A percentile compares a stretch with the other conserved stretches of the same genome.
Evolutionary conservation across 2,113 vertebrate species (phyloP).

Genomic region (Pipra filicauda): DNA sequence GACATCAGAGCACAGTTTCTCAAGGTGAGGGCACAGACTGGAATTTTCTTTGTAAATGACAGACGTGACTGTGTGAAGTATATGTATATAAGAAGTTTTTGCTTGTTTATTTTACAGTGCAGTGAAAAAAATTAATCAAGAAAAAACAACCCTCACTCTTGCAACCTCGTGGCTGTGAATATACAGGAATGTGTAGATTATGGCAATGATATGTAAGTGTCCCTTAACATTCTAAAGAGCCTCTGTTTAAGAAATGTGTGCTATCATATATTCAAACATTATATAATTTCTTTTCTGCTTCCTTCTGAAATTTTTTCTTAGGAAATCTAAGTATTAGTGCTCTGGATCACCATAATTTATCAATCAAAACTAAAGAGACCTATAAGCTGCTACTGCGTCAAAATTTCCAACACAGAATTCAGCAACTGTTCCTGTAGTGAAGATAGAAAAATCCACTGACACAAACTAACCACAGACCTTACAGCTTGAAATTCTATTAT

Average conservation of each 20-base stretch:
- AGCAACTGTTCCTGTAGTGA: not conserved
- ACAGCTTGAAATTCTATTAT: not conserved
- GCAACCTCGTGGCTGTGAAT: not conserved
- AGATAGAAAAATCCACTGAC: not conserved
- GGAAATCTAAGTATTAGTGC: not conserved
- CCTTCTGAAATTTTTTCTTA: not conserved
- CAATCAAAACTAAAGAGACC: not conserved
- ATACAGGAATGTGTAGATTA: not conserved
- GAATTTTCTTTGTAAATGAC: not conserved
- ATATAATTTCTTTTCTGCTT: not conserved
- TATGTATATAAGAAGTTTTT: not conserved
- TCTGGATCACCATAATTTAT: not conserved
- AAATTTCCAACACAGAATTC: not conserved
- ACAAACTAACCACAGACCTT: not conserved
- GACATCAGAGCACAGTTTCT: not conserved
- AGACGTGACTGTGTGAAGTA: accelerated
- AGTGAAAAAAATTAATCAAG: not conserved
- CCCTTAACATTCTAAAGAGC: not conserved
- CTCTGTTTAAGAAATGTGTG: too few relatives aligned
- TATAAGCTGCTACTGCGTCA: not conserved
- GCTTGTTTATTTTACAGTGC: not conserved
- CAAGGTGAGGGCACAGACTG: not conserved
- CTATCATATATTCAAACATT: too few relatives aligned
- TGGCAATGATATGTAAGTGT: not conserved
- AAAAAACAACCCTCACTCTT: not conserved